A percentile compares a stretch with the other conserved stretches of the same genome.
Evolutionary conservation across 2,113 vertebrate genomes (phyloP).

Genomic region (Axis porcinus): DNA sequence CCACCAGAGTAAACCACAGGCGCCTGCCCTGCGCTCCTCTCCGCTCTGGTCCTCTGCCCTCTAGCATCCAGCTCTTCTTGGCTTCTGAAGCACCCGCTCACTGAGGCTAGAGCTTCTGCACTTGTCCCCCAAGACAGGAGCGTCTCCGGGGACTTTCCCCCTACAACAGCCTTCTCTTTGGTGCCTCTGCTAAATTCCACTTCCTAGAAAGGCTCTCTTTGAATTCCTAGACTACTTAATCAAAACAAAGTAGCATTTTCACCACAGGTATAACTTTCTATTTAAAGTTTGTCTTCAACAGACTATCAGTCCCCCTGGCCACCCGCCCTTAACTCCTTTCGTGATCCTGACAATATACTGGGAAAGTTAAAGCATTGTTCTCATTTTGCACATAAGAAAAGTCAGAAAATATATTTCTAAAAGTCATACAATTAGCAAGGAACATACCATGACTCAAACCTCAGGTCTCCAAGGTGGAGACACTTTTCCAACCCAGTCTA

Average conservation of each 20-base stretch:
- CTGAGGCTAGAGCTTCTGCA: background rate
- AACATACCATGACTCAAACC: background rate
- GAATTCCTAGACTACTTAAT: background rate
- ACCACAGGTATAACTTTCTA: background rate
- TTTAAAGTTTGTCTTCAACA: background rate
- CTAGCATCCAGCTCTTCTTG: rapidly evolving
- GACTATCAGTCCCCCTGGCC: background rate
- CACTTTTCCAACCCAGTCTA: background rate
- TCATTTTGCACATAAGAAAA: background rate
- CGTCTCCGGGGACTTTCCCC: background rate
- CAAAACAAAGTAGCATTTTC: background rate
- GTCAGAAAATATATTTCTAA: background rate
- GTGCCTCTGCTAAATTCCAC: too few species aligned
- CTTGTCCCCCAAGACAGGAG: background rate
- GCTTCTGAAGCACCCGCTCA: background rate
- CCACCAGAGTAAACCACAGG: background rate
- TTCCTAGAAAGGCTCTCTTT: background rate
- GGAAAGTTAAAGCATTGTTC: background rate
- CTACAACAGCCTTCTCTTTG: background rate
- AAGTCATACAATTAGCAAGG: background rate
- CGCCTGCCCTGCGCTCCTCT: rapidly evolving
- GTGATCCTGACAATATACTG: background rate
- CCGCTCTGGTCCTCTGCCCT: background rate
- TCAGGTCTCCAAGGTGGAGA: background rate
- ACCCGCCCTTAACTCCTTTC: background rate